Conservation (phyloP, 2,888 invertebrate genomes). For the Noctua fimbriata region DNA sequence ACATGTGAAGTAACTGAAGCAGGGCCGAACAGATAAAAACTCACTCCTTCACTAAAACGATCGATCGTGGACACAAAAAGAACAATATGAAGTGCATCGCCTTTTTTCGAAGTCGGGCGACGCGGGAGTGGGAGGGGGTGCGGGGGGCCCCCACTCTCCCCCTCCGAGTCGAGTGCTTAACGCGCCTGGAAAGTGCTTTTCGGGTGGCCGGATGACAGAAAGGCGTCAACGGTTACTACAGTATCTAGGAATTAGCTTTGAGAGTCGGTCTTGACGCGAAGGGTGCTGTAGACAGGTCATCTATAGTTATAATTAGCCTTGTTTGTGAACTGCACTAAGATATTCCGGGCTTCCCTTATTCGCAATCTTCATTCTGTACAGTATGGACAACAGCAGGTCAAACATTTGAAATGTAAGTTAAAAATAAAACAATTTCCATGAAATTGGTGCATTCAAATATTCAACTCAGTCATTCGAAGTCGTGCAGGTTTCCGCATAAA, state of each 20-base stretch:
- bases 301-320: constrained; percentile 59
- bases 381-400: neutral
- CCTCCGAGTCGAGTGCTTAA: constrained; percentile 80
- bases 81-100: constrained; percentile 89
- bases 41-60: constrained; percentile 89
- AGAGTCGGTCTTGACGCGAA: constrained; percentile 71
- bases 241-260: constrained; percentile 79
- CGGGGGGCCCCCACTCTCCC: constrained; percentile 68
- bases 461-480: constrained; percentile 8
- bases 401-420: constrained; percentile 1
- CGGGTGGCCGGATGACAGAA: constrained; percentile 82
- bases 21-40: constrained; percentile 85
- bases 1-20: constrained; percentile 85
- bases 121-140: constrained; percentile 78
- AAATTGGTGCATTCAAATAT: constrained; percentile 9
- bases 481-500: constrained; percentile 29
- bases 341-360: neutral
- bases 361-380: neutral
- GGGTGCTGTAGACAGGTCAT: constrained; percentile 58
- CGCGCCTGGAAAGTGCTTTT: constrained; percentile 86
- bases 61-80: constrained; percentile 90
- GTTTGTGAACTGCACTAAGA: constrained; percentile 22
- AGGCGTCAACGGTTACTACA: constrained; percentile 80
- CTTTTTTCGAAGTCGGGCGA: constrained; percentile 87
- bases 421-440: constrained; percentile 15